A percentile compares a stretch with the other conserved stretches of the same genome.
These are phyloP conservation scores for Corydoras sp. DNA, from an alignment of 2,113 vertebrate genomes.

Conservation along the genomic window DNA sequence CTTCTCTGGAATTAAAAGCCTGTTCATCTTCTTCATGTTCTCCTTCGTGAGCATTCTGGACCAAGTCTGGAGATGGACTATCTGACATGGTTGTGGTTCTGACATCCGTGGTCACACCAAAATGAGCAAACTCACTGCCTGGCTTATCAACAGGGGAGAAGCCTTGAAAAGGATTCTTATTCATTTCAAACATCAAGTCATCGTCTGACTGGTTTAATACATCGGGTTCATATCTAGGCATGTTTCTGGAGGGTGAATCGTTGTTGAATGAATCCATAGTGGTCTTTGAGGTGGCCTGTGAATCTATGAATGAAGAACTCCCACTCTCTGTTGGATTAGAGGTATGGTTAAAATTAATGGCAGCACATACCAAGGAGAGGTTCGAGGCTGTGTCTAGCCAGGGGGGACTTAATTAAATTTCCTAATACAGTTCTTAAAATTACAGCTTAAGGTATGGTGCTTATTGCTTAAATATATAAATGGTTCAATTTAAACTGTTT, in stretches of 20 bases:
- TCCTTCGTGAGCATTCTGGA: constrained; percentile 80
- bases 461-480: too few relatives aligned
- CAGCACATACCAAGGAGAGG: constrained; percentile 18
- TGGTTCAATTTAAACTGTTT: too few relatives aligned
- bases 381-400: too few relatives aligned
- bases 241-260: constrained; percentile 49
- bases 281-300: constrained; percentile 55
- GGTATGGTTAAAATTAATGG: constrained; percentile 43
- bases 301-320: constrained; percentile 57
- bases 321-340: constrained; percentile 67
- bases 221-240: constrained; percentile 50
- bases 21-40: constrained; percentile 72
- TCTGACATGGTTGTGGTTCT: constrained; percentile 71
- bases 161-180: constrained; percentile 65
- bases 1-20: constrained; percentile 72
- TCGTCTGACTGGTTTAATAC: constrained; percentile 57
- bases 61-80: constrained; percentile 89
- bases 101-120: constrained; percentile 57
- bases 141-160: constrained; percentile 53
- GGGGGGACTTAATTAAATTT: too few relatives aligned
- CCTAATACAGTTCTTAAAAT: too few relatives aligned
- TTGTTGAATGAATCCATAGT: constrained; percentile 61
- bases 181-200: constrained; percentile 62
- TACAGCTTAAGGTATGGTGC: too few relatives aligned
- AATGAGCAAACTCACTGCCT: constrained; percentile 57